Evolutionary conservation across 2,113 vertebrate species (phyloP).

Genomic region (Alectura lathami): DNA sequence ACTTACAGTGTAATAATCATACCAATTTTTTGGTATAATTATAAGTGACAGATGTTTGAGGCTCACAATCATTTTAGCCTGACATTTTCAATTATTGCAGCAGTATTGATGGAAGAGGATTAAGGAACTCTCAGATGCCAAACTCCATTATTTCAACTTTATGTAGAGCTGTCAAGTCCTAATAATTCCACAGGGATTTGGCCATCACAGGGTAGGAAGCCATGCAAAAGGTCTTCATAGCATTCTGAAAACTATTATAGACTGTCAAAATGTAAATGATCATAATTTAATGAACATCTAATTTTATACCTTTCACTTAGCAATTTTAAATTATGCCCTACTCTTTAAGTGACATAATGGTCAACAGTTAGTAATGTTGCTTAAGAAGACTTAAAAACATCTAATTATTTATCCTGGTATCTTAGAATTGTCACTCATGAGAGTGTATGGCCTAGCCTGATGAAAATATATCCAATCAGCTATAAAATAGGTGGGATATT

Average conservation of each 20-base stretch:
- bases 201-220: constrained; percentile 38
- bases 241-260: constrained; percentile 51
- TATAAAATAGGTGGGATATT: neutral
- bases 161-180: constrained; percentile 67
- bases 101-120: constrained; percentile 68
- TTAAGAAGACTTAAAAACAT: neutral
- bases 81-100: constrained; percentile 72
- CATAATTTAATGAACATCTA: constrained; percentile 4
- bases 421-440: neutral
- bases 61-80: constrained; percentile 66
- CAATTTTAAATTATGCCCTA: constrained; percentile 20
- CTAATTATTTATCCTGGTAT: neutral
- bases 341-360: neutral
- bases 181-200: constrained; percentile 56
- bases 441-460: neutral
- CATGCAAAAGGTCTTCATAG: constrained; percentile 32
- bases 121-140: constrained; percentile 64
- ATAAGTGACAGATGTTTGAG: constrained; percentile 71
- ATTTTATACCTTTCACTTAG: constrained; percentile 30
- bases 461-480: neutral
- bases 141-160: constrained; percentile 74
- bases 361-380: neutral
- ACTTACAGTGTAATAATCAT: constrained; percentile 39
- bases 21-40: constrained; percentile 54
- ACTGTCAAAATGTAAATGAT: constrained; percentile 49